Evolutionary conservation across 2,113 vertebrate species (phyloP).

Genomic region (Epinephelus moara): DNA sequence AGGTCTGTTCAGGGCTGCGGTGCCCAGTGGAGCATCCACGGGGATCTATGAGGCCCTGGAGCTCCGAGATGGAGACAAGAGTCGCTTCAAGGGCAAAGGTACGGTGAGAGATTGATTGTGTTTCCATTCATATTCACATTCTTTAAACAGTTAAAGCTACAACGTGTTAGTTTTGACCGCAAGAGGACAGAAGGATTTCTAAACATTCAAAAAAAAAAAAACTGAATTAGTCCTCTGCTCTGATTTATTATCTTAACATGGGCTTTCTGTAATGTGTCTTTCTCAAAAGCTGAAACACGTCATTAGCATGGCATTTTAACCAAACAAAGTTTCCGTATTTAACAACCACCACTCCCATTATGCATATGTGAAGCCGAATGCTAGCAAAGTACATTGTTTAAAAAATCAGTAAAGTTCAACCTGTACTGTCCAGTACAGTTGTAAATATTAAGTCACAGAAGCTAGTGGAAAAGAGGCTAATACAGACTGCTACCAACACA

Average conservation of each 20-base stretch:
- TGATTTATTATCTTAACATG: background rate
- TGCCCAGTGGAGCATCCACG: slow-evolving; percentile 85
- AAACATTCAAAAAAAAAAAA: background rate
- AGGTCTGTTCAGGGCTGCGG: slow-evolving; percentile 85
- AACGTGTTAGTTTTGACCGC: background rate
- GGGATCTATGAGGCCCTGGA: slow-evolving; percentile 86
- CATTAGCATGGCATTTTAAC: no score
- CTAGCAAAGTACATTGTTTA: no score
- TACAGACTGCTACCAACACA: no score
- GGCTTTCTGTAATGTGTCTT: background rate
- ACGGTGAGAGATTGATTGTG: background rate
- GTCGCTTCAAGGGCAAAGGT: slow-evolving; percentile 86
- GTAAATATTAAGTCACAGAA: no score
- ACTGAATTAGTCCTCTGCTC: background rate
- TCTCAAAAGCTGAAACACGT: no score
- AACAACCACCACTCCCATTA: no score
- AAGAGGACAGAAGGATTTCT: background rate
- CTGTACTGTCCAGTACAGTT: no score
- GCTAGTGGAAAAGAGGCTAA: no score
- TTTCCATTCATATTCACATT: background rate
- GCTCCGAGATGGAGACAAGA: slow-evolving; percentile 85
- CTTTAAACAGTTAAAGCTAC: background rate
- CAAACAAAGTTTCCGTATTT: no score
- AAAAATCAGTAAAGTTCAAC: no score
- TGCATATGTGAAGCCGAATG: no score